phyloP scores from a whole-genome alignment of 2,888 invertebrate species.

The Hermodice carunculata region DNA sequence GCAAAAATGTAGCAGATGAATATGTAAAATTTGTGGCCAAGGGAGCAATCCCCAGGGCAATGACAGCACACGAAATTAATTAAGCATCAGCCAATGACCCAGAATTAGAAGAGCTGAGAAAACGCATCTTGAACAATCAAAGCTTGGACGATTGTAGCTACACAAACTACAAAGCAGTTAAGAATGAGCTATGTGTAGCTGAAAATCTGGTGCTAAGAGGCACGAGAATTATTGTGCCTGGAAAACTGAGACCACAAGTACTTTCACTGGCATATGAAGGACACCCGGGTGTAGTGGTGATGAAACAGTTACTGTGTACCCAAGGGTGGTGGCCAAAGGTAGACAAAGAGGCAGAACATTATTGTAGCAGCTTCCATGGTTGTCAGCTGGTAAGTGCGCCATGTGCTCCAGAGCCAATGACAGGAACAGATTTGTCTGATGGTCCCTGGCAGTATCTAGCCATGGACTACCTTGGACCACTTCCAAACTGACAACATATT shows the following conservation, averaged over 20 bases:
- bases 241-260: background rate
- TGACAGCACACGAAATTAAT: background rate
- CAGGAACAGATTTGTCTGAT: background rate
- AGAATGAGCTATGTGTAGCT: slow-evolving; percentile 2
- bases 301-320: slow-evolving; percentile 11
- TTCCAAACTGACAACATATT: background rate
- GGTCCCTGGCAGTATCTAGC: slow-evolving; percentile 17
- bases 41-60: background rate
- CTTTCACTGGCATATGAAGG: slow-evolving; percentile 15
- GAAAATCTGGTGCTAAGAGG: slow-evolving; percentile 14
- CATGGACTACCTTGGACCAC: slow-evolving; percentile 7
- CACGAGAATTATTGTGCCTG: slow-evolving; percentile 7
- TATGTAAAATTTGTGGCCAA: background rate
- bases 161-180: background rate
- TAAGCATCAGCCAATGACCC: background rate
- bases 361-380: background rate
- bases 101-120: background rate
- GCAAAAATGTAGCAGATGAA: background rate
- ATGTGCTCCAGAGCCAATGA: slow-evolving; percentile 10
- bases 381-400: background rate
- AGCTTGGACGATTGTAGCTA: background rate
- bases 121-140: background rate
- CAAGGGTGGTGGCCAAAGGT: slow-evolving; percentile 24
- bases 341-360: slow-evolving; percentile 15
- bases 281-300: slow-evolving; percentile 18